phyloP scores from a whole-genome alignment of 2,888 invertebrate genomes.

The Melieria picta region DNA sequence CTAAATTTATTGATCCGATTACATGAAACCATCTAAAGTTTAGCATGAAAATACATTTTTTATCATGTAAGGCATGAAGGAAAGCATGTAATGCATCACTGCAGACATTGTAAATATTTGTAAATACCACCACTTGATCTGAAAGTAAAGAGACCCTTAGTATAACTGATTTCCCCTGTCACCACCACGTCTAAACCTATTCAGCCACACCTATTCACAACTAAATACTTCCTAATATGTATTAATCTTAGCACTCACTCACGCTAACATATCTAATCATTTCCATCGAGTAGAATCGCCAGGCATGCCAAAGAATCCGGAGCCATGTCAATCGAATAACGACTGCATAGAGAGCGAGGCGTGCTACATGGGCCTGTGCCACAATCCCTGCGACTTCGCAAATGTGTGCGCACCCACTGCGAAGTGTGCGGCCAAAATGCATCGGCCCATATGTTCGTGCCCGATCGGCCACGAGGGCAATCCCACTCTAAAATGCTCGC shows the following conservation, averaged over 20 bases:
- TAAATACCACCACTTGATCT: too few species aligned
- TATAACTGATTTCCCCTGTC: too few species aligned
- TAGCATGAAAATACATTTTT: too few species aligned
- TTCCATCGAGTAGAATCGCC: conserved; percentile 71
- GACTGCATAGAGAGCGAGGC: conserved; percentile 86
- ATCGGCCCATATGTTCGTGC: conserved; percentile 84
- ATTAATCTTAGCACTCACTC: conserved; percentile 7
- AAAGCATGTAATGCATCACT: too few species aligned
- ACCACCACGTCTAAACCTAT: too few species aligned
- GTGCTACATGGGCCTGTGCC: conserved; percentile 84
- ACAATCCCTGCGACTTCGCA: conserved; percentile 85
- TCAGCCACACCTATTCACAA: neutral
- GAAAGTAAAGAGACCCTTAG: too few species aligned
- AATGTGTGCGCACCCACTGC: conserved; percentile 80
- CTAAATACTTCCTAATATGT: conserved; percentile 13
- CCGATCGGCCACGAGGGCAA: conserved; percentile 84
- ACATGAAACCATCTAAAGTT: too few species aligned
- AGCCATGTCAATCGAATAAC: conserved; percentile 83
- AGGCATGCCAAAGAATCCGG: conserved; percentile 76
- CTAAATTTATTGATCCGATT: too few species aligned
- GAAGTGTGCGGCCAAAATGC: conserved; percentile 82
- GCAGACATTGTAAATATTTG: too few species aligned
- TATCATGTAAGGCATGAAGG: too few species aligned
- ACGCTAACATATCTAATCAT: conserved; percentile 31
- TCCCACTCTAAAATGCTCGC: conserved; percentile 82